Evolutionary conservation across 1,140 invertebrate genomes (phyloP).

Genomic region (Lithobius niger): DNA sequence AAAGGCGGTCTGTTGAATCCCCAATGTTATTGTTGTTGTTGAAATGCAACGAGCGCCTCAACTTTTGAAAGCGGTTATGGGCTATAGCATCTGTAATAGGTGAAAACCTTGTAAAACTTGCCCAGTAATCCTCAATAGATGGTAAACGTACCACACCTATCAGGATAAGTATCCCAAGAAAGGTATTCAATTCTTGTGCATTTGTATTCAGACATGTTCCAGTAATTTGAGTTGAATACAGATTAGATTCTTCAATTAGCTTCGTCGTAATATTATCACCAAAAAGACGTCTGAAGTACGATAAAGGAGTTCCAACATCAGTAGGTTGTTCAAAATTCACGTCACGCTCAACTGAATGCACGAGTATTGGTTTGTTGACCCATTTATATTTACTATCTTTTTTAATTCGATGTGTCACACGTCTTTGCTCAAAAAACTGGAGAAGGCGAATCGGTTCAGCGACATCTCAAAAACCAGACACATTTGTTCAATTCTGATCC

Average conservation of each 20-base stretch:
- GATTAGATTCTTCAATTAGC: not conserved
- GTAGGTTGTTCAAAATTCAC: no score
- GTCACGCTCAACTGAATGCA: no score
- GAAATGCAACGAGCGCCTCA: not conserved
- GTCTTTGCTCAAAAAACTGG: no score
- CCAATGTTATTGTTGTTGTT: not conserved
- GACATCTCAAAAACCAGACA: no score
- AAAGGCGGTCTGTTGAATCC: not conserved
- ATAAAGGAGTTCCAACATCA: not conserved
- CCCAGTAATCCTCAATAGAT: not conserved
- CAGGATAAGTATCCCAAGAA: not conserved
- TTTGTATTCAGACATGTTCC: not conserved
- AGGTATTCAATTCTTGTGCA: not conserved
- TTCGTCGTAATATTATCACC: not conserved
- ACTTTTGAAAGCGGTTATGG: not conserved
- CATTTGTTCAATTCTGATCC: no score
- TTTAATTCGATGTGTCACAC: no score
- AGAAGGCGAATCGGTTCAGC: no score
- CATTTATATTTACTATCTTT: no score
- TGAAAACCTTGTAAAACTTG: not conserved
- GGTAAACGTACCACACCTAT: not conserved
- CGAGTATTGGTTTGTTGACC: no score
- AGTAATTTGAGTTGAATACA: not conserved
- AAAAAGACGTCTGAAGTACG: not conserved
- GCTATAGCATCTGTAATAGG: not conserved